Base-by-base conservation (phyloP, 2,888 invertebrate species). In the Parelbella ahira region DNA sequence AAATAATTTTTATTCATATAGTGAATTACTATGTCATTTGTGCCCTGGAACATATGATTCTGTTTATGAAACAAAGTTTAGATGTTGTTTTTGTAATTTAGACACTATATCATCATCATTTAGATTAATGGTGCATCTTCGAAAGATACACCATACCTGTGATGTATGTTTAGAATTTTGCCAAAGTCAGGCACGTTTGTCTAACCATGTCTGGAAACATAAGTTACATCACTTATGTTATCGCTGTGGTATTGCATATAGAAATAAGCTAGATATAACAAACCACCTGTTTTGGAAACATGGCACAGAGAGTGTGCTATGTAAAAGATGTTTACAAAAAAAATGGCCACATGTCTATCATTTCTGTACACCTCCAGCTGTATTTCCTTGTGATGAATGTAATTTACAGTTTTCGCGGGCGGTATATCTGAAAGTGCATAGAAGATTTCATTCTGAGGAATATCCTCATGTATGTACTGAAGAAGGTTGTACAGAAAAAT, bases 321-420 rank as follows among this genome's bases (percentile, higher is more conserved):
- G 96, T 67, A 95, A 95, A 70, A 92, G 90, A 61, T 96, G 96
- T 70, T 75, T 95, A 36, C 95, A 96, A 63, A 96, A 96, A 65
- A 95, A 95, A 60, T 96, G 96, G 96, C 95, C 95, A 0, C 95
- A 96, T 73, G 93, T 96, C 3, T 96, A 96, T 80, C 96, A 96
- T 68, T 96, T 96, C 63, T 96, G 96, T 68, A 91, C 93, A 50
- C 96, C 96, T 23, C 95, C 96, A 1, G 78, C 90, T 4, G 88
- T 90, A 39, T 96, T 96, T 70, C 80, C 88, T 1, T 96, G 96
- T 78, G 96, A 96, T 54, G 93, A 94, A 63, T 96, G 96, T 67
- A 91, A 90, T 62, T 83, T 92, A 23, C 91, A 89, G 47, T 95
- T 96, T 63, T 89, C 93, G 2, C 91, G 87, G 59, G 94, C 96